Evolutionary conservation across 2,797 vertebrate species (phyloP).

Genomic region (Myotis pilosus): DNA sequence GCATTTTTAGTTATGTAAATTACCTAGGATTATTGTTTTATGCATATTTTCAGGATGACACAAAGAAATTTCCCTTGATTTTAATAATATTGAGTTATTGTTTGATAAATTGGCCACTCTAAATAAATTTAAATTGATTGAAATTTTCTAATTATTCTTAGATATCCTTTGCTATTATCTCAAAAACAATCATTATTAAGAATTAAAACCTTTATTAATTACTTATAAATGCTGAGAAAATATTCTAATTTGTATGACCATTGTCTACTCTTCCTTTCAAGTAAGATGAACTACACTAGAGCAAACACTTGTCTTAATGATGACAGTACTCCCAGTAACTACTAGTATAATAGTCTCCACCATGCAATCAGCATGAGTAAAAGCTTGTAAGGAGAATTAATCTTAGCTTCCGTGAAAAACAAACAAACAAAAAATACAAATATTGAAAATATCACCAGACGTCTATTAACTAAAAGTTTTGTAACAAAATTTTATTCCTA

Average conservation of each 20-base stretch:
- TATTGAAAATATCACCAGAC: neutral
- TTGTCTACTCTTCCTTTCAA: neutral
- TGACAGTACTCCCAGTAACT: neutral
- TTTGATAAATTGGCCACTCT: neutral
- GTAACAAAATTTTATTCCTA: neutral
- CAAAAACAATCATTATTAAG: neutral
- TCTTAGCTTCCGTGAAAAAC: neutral
- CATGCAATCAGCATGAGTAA: neutral
- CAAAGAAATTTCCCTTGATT: neutral
- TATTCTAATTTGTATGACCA: neutral
- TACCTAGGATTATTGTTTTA: neutral
- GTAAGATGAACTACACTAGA: neutral
- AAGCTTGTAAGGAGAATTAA: neutral
- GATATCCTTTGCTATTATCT: neutral
- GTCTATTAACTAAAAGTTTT: neutral
- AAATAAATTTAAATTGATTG: neutral
- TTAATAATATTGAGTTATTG: neutral
- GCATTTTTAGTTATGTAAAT: neutral
- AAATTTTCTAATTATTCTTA: neutral
- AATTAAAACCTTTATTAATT: neutral
- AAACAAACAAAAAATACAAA: neutral
- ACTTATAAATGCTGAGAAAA: neutral
- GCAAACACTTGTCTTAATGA: neutral
- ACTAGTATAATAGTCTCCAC: neutral
- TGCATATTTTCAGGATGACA: neutral